A percentile compares a stretch with the other conserved stretches of the same genome.
phyloP scores from a whole-genome alignment of 1,140 invertebrate genomes.

The Tetraneura akinire region DNA sequence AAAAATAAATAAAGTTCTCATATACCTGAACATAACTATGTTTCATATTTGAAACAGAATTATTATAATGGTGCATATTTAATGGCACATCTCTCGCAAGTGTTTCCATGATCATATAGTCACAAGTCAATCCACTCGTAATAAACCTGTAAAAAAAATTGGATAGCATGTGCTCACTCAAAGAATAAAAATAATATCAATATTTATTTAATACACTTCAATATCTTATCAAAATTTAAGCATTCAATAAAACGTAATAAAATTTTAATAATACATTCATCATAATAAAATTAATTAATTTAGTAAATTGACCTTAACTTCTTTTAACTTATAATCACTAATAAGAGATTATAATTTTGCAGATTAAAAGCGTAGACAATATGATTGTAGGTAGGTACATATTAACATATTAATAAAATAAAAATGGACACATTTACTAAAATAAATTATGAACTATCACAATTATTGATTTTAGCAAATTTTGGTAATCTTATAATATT shows the following conservation, averaged over 20 bases:
- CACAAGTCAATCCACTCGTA: not conserved
- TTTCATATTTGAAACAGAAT: slow-evolving; percentile 48
- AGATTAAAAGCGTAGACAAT: not conserved
- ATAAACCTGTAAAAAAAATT: not conserved
- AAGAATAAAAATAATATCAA: slow-evolving; percentile 16
- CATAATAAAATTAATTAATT: not conserved
- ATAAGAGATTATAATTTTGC: not conserved
- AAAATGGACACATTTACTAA: not conserved
- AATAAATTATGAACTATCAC: not conserved
- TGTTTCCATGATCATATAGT: slow-evolving; percentile 25
- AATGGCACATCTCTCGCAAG: slow-evolving; percentile 40
- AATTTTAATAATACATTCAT: slow-evolving; percentile 19
- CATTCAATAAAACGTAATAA: slow-evolving; percentile 7
- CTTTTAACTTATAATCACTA: not conserved
- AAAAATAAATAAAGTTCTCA: not conserved
- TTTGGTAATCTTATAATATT: too few relatives aligned
- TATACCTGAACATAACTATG: slow-evolving; percentile 47
- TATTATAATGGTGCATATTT: slow-evolving; percentile 28
- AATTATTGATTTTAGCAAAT: too few relatives aligned
- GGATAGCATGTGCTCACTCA: not conserved
- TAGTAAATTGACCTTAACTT: not conserved
- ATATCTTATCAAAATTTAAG: slow-evolving; percentile 13
- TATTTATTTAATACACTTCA: slow-evolving; percentile 22
- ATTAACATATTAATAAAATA: not conserved
- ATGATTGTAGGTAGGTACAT: too few relatives aligned